Base-by-base conservation (phyloP, 2,113 vertebrate species). In the Rhabdomys dilectus region DNA sequence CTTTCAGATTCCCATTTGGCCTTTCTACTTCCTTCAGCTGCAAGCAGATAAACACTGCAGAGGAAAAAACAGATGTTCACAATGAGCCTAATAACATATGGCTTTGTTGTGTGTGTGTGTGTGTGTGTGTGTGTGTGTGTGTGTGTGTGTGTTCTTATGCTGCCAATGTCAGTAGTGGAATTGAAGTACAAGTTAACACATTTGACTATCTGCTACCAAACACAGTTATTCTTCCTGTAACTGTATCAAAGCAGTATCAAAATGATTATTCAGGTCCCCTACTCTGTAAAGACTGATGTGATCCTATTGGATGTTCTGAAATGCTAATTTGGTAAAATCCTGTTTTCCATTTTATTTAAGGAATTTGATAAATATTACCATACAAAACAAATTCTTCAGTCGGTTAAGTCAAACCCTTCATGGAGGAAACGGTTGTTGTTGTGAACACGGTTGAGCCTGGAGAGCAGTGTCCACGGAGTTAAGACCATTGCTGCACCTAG, bases 1-100 rank as follows among this genome's bases (percentile, higher is more conserved):
- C 93, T 96, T 78, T 94, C 95, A 96, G 58, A 82, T 85, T 97
- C 45, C 60, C 45, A 53, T 73, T 96, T 97, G 95, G 81, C 91
- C 86, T 97, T 97, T 97, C 73, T 76, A 72, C 58, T 77, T 92
- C 68, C 68, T 94, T 96, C 64, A 72, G 51, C 64, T 94, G 26
- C 29, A 91, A 91, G 58, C 85, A 24, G 42, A 94, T 96, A 96
- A 97, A 97, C 76, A 96, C 34, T 66, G 36, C 76, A 51, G 5
- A 51, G 53, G 45, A 1, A 15, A 91, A 53, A 12, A 17, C 64
- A 92, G 84, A 84, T 92, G 89, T 36, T 93, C 75, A 93, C 64
- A 92, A 91, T 34, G 66, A 96, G 85, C 31, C 64, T 88, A 92
- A 93, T 91, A 90, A 42, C 64, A 80, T 70, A 51, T 85, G 68